Base-by-base conservation (phyloP, 1,140 invertebrate genomes). In the Cardiocondyla obscurior region DNA sequence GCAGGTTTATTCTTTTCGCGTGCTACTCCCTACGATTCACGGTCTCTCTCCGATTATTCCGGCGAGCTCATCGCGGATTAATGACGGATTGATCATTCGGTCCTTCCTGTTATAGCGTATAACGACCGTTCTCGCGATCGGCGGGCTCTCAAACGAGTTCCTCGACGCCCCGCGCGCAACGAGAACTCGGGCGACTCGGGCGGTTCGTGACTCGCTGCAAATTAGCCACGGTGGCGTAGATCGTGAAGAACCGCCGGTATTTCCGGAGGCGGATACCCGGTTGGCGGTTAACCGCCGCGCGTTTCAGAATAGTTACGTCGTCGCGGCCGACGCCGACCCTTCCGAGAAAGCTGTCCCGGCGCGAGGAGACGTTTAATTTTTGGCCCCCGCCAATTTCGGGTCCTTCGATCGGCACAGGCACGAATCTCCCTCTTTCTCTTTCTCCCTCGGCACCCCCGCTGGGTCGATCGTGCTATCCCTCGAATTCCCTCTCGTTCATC, bases 291-390 rank as follows among this genome's bases (percentile, higher is more conserved):
- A 81, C 67, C 77, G 42, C 44, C 69, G 55, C 22, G 16, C 79
- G 70, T 76, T 82, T 82, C 42, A 77, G 57, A 62, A 82, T 60
- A 42, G 55, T 76, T 76, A 82, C 46, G 19, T 62, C 81, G 55
- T 60, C 55, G 42, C 44, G 33, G 19, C 14, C 16, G 58, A 39
- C 44, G 8, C 36, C n/a, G 76, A 28, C 39, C 72, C 73, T 83
- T 83, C 81, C 58, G 30, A 77, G 81, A 83, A 83, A 76, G 67
- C 72, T 64, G 39, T n/a, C 36, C 60, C 58, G 72, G 44, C 77
- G 65, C 72, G 58, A 77, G n/a, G 73, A 39, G 60, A 57, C 72
- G 81, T 83, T 83, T 83, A 83, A 83, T 83, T 82, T 82, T 62
- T 30, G 55, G 42, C 44, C 70, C 53, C 81, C 55, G 51, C 55